Percentiles rank a stretch among this genome's conserved stretches.
phyloP scores from a whole-genome alignment of 2,888 invertebrate genomes.

The Trachelus stipa region DNA sequence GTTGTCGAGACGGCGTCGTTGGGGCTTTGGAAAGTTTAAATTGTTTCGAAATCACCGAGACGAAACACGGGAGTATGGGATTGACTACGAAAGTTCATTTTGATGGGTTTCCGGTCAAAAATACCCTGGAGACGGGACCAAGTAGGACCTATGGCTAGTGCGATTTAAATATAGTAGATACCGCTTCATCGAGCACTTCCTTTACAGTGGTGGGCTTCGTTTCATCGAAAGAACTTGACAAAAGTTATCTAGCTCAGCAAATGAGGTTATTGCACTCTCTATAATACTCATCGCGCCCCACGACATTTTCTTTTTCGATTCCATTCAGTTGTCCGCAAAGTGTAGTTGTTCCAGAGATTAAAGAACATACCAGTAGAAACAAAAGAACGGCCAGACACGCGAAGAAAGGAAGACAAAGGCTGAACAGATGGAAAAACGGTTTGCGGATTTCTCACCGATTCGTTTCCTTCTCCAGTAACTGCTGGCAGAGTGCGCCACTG shows the following conservation, averaged over 20 bases:
- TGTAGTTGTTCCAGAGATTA: background rate
- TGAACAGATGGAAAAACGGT: background rate
- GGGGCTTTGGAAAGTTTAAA: constrained; percentile 36
- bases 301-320: background rate
- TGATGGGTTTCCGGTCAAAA: background rate
- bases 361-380: background rate
- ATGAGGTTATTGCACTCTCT: background rate
- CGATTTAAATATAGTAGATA: background rate
- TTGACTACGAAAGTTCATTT: background rate
- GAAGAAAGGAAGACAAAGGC: background rate
- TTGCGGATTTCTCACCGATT: background rate
- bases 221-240: background rate
- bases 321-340: background rate
- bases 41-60: constrained; percentile 36
- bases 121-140: background rate
- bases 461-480: background rate
- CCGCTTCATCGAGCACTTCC: background rate
- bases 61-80: background rate
- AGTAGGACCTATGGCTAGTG: background rate
- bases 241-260: background rate
- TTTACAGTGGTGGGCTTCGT: background rate
- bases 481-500: background rate
- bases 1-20: background rate
- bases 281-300: background rate
- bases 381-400: background rate